Conservation (phyloP, 2,797 vertebrate species). For the Typhlichthys eigenmanni region DNA sequence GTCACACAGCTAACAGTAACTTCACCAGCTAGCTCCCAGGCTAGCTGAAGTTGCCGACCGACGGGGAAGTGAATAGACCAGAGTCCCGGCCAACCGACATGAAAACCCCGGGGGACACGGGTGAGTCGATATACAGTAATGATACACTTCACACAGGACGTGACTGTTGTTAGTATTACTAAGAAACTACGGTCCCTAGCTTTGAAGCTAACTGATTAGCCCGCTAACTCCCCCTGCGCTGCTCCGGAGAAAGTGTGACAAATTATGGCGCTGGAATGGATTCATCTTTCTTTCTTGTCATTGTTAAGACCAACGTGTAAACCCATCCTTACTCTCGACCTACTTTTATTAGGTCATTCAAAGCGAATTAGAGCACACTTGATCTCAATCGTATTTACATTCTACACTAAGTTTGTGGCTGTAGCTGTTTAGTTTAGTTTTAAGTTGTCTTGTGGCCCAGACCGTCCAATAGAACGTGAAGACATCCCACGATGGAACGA, state of each 20-base stretch:
- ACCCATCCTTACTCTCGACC: not conserved
- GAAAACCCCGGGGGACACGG: conserved; percentile 79
- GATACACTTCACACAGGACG: not conserved
- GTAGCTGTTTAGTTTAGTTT: too few species aligned
- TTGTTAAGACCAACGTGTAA: conserved; percentile 18
- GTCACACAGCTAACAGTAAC: conserved; percentile 54
- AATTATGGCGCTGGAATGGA: conserved; percentile 65
- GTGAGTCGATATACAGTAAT: conserved; percentile 54
- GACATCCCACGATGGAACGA: not conserved
- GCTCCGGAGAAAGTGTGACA: conserved; percentile 64
- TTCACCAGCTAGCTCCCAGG: conserved; percentile 52
- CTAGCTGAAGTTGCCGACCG: conserved; percentile 57
- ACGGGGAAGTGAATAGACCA: conserved; percentile 46
- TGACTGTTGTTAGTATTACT: not conserved
- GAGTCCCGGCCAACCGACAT: conserved; percentile 51
- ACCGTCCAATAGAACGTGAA: not conserved
- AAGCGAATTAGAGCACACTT: not conserved
- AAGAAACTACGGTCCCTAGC: conserved; percentile 52
- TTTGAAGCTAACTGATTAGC: conserved; percentile 59
- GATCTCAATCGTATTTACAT: not conserved
- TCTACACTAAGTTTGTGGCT: not conserved
- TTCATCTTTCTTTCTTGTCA: conserved; percentile 28
- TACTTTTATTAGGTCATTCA: not conserved
- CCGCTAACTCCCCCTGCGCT: conserved; percentile 39
- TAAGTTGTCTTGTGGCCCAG: not conserved